Percentiles rank a stretch among this genome's conserved stretches.
Evolutionary conservation across 2,113 vertebrate species (phyloP).

Genomic region (Takifugu bimaculatus): DNA sequence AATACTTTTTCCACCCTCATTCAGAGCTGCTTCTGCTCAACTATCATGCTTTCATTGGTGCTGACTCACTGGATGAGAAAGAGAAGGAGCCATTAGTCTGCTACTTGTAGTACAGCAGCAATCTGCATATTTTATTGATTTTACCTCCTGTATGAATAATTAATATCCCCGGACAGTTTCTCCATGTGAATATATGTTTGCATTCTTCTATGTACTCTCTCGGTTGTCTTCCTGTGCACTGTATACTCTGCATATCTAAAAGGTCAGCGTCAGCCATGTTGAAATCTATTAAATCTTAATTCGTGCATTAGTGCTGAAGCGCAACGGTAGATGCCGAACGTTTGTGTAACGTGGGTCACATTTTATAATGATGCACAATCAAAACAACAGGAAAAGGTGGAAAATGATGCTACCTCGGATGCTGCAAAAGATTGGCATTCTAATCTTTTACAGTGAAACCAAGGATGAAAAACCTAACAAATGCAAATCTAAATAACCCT

Average conservation of each 20-base stretch:
- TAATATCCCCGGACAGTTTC: constrained; percentile 22
- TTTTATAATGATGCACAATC: background rate
- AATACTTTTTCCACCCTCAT: background rate
- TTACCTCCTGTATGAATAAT: constrained; percentile 62
- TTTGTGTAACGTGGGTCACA: background rate
- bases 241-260: constrained; percentile 3
- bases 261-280: constrained; percentile 6
- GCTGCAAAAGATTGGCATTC: background rate
- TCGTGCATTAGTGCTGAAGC: constrained; percentile 6
- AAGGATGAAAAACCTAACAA: too few species aligned
- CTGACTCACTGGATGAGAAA: constrained; percentile 37
- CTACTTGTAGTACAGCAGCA: constrained; percentile 33
- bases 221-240: constrained; percentile 8
- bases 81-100: constrained; percentile 30
- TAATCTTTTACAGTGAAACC: background rate
- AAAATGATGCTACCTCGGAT: background rate
- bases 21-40: constrained; percentile 9
- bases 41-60: constrained; percentile 17
- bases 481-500: too few species aligned
- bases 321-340: too few species aligned
- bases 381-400: background rate
- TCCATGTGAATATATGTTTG: constrained; percentile 24
- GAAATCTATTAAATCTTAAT: constrained; percentile 19
- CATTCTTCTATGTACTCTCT: constrained; percentile 23
- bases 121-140: constrained; percentile 63